Evolutionary conservation across 1,140 invertebrate species (phyloP).

Genomic region (Drosophila mayri): DNA sequence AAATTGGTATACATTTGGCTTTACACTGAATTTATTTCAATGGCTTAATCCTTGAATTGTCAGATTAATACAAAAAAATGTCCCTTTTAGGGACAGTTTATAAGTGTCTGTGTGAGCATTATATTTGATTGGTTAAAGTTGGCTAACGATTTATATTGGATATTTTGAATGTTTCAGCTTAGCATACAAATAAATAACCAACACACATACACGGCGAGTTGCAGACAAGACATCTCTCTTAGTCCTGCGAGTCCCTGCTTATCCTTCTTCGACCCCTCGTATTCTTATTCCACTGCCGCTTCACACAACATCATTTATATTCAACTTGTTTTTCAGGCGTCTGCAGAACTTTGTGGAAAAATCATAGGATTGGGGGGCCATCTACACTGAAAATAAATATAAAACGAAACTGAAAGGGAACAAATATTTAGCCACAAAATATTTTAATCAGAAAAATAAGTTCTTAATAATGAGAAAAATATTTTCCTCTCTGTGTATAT

Average conservation of each 20-base stretch:
- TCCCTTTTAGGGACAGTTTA: constrained; percentile 10
- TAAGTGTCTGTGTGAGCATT: constrained; percentile 53
- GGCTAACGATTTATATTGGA: constrained; percentile 75
- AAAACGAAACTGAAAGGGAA: not conserved
- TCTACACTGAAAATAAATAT: constrained; percentile 8
- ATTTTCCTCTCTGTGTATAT: constrained; percentile 13
- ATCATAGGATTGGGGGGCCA: not conserved
- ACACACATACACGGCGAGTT: constrained; percentile 11
- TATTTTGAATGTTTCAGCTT: constrained; percentile 70
- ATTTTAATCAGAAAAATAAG: not conserved
- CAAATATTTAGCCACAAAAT: not conserved
- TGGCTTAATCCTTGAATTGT: not conserved
- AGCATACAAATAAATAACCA: constrained; percentile 77
- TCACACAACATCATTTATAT: constrained; percentile 83
- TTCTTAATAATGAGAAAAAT: not conserved
- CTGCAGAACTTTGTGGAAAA: constrained; percentile 41
- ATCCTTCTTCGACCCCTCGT: constrained; percentile 20
- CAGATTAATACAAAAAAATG: not conserved
- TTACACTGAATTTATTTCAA: not conserved
- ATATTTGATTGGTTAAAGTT: constrained; percentile 72
- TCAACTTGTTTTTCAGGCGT: constrained; percentile 79
- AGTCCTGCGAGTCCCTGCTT: constrained; percentile 33
- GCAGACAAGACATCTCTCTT: constrained; percentile 61
- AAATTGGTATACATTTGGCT: not conserved
- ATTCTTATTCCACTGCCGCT: constrained; percentile 53